phyloP scores from a whole-genome alignment of 2,888 invertebrate genomes.

The Cosmia pyralina region DNA sequence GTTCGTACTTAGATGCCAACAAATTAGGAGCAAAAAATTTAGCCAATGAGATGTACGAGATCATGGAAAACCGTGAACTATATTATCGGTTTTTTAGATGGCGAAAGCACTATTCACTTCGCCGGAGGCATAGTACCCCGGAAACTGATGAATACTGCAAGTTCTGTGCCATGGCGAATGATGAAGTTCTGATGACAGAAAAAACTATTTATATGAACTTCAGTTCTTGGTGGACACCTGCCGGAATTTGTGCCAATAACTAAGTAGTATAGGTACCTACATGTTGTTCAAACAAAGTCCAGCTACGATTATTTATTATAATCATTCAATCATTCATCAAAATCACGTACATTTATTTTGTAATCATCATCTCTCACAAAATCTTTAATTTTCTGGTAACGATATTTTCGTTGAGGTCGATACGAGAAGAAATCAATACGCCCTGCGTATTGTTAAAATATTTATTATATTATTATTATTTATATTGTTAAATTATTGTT shows the following conservation, averaged over 20 bases:
- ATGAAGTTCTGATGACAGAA: constrained; percentile 65
- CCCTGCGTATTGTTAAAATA: background rate
- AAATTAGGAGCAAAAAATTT: constrained; percentile 71
- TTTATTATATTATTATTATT: too few species aligned
- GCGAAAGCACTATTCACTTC: constrained; percentile 77
- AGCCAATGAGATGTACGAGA: constrained; percentile 72
- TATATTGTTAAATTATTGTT: too few species aligned
- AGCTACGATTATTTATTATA: background rate
- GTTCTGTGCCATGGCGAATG: constrained; percentile 77
- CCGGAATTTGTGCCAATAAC: constrained; percentile 34
- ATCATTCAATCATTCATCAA: too few species aligned
- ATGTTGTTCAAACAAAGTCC: too few species aligned
- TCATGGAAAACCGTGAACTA: constrained; percentile 68
- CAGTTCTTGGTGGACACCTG: constrained; percentile 76
- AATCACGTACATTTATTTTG: background rate
- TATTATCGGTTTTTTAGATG: constrained; percentile 79
- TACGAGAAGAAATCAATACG: background rate
- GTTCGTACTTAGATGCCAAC: constrained; percentile 77
- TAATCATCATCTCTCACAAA: background rate
- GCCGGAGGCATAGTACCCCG: constrained; percentile 69
- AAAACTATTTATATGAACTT: constrained; percentile 68
- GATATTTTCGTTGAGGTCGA: background rate
- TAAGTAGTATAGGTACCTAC: background rate
- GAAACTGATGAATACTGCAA: constrained; percentile 78
- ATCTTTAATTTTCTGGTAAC: background rate